A percentile compares a stretch with the other conserved stretches of the same genome.
Conservation (phyloP, 2,797 vertebrate genomes). For the Dicrostonyx torquatus region DNA sequence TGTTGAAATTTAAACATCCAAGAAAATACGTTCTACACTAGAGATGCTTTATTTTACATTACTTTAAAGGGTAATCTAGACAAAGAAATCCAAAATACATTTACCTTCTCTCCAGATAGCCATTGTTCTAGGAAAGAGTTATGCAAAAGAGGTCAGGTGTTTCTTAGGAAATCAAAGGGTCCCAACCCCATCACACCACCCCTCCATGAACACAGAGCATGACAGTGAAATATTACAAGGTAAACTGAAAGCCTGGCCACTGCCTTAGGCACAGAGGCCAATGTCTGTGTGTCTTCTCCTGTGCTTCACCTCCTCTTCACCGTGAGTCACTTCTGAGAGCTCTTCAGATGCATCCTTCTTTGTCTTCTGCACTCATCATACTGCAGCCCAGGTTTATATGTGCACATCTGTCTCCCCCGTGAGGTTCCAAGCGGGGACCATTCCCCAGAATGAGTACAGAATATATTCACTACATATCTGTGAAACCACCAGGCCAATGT, state of each 20-base stretch:
- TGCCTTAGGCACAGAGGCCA: not conserved
- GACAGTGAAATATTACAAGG: not conserved
- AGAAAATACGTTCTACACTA: not conserved
- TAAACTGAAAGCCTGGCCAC: not conserved
- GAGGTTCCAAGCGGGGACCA: not conserved
- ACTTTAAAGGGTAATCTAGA: constrained; percentile 19
- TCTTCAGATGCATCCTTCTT: not conserved
- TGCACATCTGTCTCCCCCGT: not conserved
- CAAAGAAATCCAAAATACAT: constrained; percentile 13
- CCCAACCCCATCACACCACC: not conserved
- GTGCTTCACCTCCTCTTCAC: not conserved
- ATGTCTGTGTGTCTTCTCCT: not conserved
- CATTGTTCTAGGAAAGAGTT: not conserved
- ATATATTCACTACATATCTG: constrained; percentile 23
- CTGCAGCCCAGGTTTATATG: not conserved
- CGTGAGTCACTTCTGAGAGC: not conserved
- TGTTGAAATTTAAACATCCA: not conserved
- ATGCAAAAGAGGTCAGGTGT: not conserved
- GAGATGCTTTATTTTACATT: not conserved
- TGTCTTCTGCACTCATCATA: not conserved
- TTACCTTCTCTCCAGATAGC: not conserved
- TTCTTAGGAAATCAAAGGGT: not conserved
- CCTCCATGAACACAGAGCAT: not conserved
- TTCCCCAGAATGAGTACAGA: not conserved
- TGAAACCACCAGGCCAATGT: not conserved